Conservation (phyloP, 2,797 vertebrate genomes). For the Periparus ater region DNA sequence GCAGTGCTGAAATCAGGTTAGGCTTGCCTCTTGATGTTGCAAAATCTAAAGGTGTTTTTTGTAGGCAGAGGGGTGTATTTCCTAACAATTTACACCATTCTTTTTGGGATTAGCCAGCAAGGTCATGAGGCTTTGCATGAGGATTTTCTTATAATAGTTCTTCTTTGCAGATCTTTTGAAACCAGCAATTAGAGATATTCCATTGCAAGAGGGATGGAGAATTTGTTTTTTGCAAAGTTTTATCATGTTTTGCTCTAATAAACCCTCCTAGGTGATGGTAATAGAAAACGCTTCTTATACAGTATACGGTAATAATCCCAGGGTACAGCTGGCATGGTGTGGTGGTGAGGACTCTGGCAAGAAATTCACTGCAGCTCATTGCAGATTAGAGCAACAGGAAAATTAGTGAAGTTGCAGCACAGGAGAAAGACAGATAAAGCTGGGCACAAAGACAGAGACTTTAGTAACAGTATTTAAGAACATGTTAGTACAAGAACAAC, state of each 20-base stretch:
- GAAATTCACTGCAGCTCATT: not conserved
- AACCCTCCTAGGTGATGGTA: not conserved
- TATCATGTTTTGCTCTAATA: not conserved
- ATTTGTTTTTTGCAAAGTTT: not conserved
- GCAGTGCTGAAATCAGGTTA: not conserved
- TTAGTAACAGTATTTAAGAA: not conserved
- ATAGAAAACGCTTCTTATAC: rapidly evolving
- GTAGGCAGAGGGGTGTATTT: not conserved
- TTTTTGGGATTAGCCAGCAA: not conserved
- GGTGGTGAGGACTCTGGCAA: not conserved
- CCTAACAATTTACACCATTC: not conserved
- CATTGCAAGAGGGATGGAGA: not conserved
- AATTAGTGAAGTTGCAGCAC: not conserved
- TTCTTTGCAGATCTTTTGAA: not conserved
- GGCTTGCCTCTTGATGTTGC: not conserved
- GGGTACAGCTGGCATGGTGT: not conserved
- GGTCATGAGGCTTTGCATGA: not conserved
- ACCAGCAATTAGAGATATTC: not conserved
- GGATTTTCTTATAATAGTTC: not conserved
- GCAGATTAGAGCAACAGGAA: not conserved
- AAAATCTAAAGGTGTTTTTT: not conserved
- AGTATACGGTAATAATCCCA: too few species aligned
- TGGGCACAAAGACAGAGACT: not conserved
- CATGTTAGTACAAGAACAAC: not conserved
- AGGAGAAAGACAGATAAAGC: not conserved